Evolutionary conservation across 2,797 vertebrate species (phyloP).

Genomic region (Steatocranus sp.): DNA sequence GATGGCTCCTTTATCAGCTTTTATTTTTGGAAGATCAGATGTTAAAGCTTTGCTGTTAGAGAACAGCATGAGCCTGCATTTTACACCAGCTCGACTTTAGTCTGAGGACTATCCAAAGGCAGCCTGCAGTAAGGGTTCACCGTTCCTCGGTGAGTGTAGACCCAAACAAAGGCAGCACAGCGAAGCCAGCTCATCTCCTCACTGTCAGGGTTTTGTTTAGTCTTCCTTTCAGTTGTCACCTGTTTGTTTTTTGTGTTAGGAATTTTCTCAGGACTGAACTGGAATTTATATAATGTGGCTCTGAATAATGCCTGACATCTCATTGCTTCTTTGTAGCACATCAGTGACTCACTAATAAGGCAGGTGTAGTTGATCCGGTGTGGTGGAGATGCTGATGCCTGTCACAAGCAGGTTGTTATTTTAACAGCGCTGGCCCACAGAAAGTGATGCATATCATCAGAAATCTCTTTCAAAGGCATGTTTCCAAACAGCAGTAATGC

Average conservation of each 20-base stretch:
- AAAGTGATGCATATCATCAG: not conserved
- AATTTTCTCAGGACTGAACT: not conserved
- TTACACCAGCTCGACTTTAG: not conserved
- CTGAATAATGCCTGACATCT: not conserved
- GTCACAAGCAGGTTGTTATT: not conserved
- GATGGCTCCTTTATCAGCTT: not conserved
- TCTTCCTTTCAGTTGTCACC: not conserved
- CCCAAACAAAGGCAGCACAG: not conserved
- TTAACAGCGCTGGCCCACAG: not conserved
- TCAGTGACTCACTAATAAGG: not conserved
- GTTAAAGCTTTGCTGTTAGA: not conserved
- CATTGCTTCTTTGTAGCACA: not conserved
- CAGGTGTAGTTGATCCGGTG: not conserved
- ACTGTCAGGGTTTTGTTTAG: not conserved
- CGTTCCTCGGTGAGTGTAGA: not conserved
- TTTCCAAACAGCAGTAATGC: not conserved
- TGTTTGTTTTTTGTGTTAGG: not conserved
- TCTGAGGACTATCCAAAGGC: not conserved
- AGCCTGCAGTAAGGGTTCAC: not conserved
- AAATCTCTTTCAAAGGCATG: not conserved
- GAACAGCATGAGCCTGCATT: not conserved
- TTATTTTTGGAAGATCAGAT: not conserved
- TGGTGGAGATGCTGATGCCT: not conserved
- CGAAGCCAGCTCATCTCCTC: rapidly evolving
- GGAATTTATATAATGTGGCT: not conserved